Conservation (phyloP, 2,888 invertebrate genomes). For the Nomada fabriciana region DNA sequence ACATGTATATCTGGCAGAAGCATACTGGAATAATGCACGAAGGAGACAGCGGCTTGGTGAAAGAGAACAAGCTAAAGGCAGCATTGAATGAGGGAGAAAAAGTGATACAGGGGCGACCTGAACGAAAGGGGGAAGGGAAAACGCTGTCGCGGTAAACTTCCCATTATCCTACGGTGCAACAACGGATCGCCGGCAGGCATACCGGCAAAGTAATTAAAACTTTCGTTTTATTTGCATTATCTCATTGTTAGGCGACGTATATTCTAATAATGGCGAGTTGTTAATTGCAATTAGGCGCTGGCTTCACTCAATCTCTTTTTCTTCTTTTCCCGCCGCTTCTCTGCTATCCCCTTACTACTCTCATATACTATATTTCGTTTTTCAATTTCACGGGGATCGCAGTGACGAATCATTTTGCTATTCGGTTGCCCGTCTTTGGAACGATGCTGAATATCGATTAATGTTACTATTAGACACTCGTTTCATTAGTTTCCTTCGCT, state of each 20-base stretch:
- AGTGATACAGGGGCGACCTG: constrained; percentile 20
- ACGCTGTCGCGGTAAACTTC: constrained; percentile 82
- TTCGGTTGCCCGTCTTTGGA: neutral
- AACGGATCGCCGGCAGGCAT: constrained; percentile 79
- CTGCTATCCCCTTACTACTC: constrained; percentile 46
- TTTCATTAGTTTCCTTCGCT: too few relatives aligned
- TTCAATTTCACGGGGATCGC: constrained; percentile 44
- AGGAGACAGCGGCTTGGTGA: constrained; percentile 38
- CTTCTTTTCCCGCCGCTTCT: constrained; percentile 55
- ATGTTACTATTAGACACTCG: neutral
- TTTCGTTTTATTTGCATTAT: constrained; percentile 84
- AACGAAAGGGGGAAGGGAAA: constrained; percentile 52
- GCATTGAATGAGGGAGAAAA: constrained; percentile 19
- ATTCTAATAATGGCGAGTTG: constrained; percentile 84
- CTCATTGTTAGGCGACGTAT: constrained; percentile 84
- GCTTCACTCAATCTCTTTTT: constrained; percentile 66
- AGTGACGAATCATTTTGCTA: constrained; percentile 36
- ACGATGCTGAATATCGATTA: constrained; percentile 20
- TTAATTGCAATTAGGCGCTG: constrained; percentile 84
- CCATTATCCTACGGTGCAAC: constrained; percentile 82
- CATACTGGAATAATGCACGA: constrained; percentile 32
- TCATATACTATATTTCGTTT: neutral
- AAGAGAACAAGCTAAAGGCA: constrained; percentile 13
- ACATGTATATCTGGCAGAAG: neutral
- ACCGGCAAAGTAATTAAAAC: constrained; percentile 84